These are phyloP conservation scores for Nebria ingens DNA, from an alignment of 1,140 invertebrate species.

Conservation along the genomic window DNA sequence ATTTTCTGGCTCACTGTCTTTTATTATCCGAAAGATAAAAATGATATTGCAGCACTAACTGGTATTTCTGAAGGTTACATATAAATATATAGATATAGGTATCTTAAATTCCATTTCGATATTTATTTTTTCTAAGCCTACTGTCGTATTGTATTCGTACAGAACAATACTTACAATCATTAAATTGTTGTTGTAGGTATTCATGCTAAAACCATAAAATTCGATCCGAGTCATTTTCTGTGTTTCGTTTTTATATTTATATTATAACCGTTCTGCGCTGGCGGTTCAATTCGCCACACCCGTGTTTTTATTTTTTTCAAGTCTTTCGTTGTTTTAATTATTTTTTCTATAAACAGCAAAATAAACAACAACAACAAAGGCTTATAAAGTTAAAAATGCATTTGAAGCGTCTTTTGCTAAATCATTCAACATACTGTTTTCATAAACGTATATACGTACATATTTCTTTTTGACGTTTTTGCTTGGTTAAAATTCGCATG, in stretches of 20 bases:
- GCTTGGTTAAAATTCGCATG: background rate
- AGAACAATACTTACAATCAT: too few relatives aligned
- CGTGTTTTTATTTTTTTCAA: background rate
- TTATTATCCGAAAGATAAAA: slow-evolving; percentile 2
- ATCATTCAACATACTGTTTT: background rate
- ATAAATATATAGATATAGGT: too few relatives aligned
- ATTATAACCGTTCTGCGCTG: background rate
- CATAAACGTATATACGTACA: background rate
- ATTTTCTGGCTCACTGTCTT: background rate
- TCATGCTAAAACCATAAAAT: too few relatives aligned
- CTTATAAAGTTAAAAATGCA: background rate
- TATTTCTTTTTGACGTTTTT: background rate
- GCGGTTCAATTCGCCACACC: background rate
- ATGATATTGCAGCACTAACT: background rate
- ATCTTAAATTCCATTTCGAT: too few relatives aligned
- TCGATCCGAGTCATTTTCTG: too few relatives aligned
- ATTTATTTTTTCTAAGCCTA: too few relatives aligned
- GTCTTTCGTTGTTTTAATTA: background rate
- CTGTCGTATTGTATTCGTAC: too few relatives aligned
- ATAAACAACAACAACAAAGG: background rate
- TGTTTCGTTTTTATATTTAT: too few relatives aligned
- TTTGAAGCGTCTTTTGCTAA: background rate
- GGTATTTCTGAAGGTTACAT: too few relatives aligned
- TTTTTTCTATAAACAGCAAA: background rate
- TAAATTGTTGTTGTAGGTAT: too few relatives aligned